phyloP scores from a whole-genome alignment of 1,140 invertebrate species.

The Papilio polyxenes region DNA sequence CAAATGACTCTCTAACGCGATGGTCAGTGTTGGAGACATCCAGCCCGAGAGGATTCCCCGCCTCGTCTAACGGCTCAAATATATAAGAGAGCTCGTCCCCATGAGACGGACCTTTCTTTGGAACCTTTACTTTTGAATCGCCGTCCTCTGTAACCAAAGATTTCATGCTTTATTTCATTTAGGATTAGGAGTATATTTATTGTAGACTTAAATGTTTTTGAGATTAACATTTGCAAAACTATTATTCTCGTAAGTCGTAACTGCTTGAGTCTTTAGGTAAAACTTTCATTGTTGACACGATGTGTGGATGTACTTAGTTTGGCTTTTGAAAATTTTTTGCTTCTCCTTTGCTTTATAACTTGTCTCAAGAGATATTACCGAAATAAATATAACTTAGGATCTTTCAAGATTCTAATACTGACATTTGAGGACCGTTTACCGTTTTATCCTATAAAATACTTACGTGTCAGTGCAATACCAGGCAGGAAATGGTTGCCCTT shows the following conservation, averaged over 20 bases:
- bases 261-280: too few species aligned
- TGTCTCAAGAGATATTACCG: too few species aligned
- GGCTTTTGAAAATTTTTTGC: too few species aligned
- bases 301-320: too few species aligned
- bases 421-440: background rate
- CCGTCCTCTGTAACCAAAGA: slow-evolving; percentile 48
- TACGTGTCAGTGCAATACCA: slow-evolving; percentile 82
- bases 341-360: too few species aligned
- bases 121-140: slow-evolving; percentile 42
- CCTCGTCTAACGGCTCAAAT: slow-evolving; percentile 83
- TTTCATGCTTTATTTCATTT: background rate
- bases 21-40: slow-evolving; percentile 79
- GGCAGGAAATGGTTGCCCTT: slow-evolving; percentile 83
- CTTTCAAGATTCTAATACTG: background rate
- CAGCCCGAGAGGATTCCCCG: slow-evolving; percentile 78
- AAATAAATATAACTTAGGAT: too few species aligned
- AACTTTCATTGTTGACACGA: too few species aligned
- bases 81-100: slow-evolving; percentile 86
- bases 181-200: background rate
- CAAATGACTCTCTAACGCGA: slow-evolving; percentile 83
- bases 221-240: too few species aligned
- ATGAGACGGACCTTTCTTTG: slow-evolving; percentile 80
- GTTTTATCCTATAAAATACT: slow-evolving; percentile 34
- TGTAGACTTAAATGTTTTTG: too few species aligned
- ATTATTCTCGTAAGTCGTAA: too few species aligned